Conservation (phyloP, 2,797 vertebrate genomes). For the Chelidonichthys spinosus region DNA sequence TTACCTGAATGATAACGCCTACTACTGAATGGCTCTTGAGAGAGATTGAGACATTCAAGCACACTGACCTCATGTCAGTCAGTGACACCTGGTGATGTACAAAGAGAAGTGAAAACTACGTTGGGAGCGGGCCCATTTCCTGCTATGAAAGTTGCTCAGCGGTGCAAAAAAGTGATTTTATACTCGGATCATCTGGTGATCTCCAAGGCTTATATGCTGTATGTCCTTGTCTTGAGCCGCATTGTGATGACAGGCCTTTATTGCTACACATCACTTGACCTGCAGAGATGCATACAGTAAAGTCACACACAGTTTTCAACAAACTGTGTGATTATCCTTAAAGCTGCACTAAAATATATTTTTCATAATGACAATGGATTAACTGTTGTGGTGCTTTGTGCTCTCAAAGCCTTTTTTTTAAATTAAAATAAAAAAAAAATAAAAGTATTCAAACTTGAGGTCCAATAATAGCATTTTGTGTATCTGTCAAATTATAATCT, state of each 20-base stretch:
- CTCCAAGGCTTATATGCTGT: not conserved
- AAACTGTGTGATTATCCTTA: not conserved
- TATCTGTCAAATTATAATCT: not conserved
- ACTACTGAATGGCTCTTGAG: not conserved
- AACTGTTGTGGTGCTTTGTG: not conserved
- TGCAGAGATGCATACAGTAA: not conserved
- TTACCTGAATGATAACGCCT: not conserved
- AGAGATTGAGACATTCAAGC: not conserved
- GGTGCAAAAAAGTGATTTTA: too few relatives aligned
- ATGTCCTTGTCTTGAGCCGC: slow-evolving; percentile 12
- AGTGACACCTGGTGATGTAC: not conserved
- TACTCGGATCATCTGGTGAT: too few relatives aligned
- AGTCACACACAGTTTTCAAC: not conserved
- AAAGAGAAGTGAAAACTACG: too few relatives aligned
- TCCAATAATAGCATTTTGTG: not conserved
- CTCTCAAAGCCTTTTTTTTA: not conserved
- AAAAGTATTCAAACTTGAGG: not conserved
- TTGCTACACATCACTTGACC: not conserved
- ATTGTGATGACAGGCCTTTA: not conserved
- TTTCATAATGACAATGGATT: not conserved
- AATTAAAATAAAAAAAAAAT: too few relatives aligned
- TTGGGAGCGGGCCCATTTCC: too few relatives aligned
- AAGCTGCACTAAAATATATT: too few relatives aligned
- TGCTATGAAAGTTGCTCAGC: too few relatives aligned
- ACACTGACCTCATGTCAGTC: not conserved